Percentiles rank a stretch among this genome's conserved stretches.
Conservation (phyloP, 2,113 vertebrate species). For the Macaca fascicularis region T2T-MFA8v1.1 NC_088377.1:144907501-144908000, state of each 20-base stretch:
- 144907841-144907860: background rate
- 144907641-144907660: background rate
- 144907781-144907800: background rate
- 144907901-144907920: constrained; percentile 28
- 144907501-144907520: background rate
- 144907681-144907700: constrained; percentile 19
- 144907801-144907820: background rate
- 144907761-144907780: background rate
- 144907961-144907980: constrained; percentile 29
- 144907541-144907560: background rate
- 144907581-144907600: background rate
- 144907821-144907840: background rate
- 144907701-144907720: background rate
- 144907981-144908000: background rate
- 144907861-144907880: background rate
- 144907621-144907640: background rate
- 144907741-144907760: background rate
- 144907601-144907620: background rate
- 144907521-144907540: background rate
- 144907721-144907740: background rate
- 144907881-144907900: background rate
- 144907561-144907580: background rate
- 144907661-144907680: background rate
- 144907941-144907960: background rate
- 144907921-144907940: background rate